Percentiles rank a stretch among this genome's conserved stretches.
These are phyloP conservation scores for Brachionus angularis DNA, from an alignment of 1,140 invertebrate genomes.

Conservation along the genomic window DNA sequence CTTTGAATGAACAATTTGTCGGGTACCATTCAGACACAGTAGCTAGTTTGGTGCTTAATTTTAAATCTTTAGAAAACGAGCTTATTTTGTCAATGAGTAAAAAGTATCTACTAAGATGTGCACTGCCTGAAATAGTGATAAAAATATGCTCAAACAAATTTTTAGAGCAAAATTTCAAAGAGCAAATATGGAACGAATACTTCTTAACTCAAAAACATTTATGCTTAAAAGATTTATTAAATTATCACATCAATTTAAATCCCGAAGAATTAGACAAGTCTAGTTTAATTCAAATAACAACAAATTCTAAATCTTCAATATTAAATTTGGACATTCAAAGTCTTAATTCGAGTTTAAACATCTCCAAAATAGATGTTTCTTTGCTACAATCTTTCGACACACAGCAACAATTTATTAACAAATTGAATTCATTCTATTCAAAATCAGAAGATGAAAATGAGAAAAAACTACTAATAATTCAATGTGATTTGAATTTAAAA, in stretches of 20 bases:
- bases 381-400: conserved; percentile 46
- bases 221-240: conserved; percentile 10
- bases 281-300: conserved; percentile 45
- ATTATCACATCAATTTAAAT: not conserved
- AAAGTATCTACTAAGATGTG: conserved; percentile 47
- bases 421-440: conserved; percentile 42
- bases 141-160: conserved; percentile 45
- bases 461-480: conserved; percentile 49
- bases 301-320: conserved; percentile 44
- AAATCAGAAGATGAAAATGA: not conserved
- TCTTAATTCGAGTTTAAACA: conserved; percentile 11
- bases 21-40: conserved; percentile 52
- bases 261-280: not conserved
- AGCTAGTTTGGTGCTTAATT: conserved; percentile 49
- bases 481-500: conserved; percentile 51
- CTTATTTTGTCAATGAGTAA: conserved; percentile 45
- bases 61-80: conserved; percentile 11
- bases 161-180: conserved; percentile 26
- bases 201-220: conserved; percentile 49
- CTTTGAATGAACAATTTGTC: not conserved
- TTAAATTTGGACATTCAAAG: conserved; percentile 11
- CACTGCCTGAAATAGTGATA: conserved; percentile 48
- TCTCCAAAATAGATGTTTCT: conserved; percentile 16
- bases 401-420: conserved; percentile 46
- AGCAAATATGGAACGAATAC: conserved; percentile 46